These are phyloP conservation scores for Planococcus citri DNA, from an alignment of 1,140 invertebrate genomes.

Conservation along the genomic window DNA sequence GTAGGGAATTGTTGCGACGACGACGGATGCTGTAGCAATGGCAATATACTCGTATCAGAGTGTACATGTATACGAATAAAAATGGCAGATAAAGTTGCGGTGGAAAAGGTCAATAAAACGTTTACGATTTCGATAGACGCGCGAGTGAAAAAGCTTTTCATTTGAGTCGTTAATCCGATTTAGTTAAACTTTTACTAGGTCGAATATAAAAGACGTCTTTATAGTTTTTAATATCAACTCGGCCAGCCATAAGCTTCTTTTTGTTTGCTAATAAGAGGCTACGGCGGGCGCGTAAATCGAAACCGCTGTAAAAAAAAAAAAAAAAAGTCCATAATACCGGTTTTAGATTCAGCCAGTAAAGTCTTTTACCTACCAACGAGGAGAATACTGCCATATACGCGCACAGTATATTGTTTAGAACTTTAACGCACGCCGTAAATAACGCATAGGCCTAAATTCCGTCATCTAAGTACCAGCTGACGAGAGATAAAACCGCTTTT, in stretches of 20 bases:
- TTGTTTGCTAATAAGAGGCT: not conserved
- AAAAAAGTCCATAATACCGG: not conserved
- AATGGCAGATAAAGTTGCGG: too few species aligned
- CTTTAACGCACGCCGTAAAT: constrained; percentile 4
- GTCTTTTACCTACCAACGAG: not conserved
- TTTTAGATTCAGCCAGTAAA: not conserved
- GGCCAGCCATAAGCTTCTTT: not conserved
- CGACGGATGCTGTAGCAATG: too few species aligned
- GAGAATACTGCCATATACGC: too few species aligned
- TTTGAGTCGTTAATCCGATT: not conserved
- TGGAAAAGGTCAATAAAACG: constrained; percentile 1
- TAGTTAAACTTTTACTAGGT: constrained; percentile 7
- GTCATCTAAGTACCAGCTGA: not conserved
- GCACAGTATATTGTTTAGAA: not conserved
- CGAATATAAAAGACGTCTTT: constrained; percentile 3
- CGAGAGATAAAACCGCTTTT: constrained; percentile 6
- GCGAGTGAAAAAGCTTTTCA: not conserved
- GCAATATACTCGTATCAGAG: too few species aligned
- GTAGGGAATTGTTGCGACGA: too few species aligned
- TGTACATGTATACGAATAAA: too few species aligned
- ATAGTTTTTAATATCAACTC: constrained; percentile 3
- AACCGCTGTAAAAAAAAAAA: not conserved
- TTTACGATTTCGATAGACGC: not conserved
- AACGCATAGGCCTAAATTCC: not conserved
- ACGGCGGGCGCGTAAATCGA: not conserved